These are phyloP conservation scores for Drosophila tanythrix DNA, from an alignment of 2,888 invertebrate species.

Conservation along the genomic window DNA sequence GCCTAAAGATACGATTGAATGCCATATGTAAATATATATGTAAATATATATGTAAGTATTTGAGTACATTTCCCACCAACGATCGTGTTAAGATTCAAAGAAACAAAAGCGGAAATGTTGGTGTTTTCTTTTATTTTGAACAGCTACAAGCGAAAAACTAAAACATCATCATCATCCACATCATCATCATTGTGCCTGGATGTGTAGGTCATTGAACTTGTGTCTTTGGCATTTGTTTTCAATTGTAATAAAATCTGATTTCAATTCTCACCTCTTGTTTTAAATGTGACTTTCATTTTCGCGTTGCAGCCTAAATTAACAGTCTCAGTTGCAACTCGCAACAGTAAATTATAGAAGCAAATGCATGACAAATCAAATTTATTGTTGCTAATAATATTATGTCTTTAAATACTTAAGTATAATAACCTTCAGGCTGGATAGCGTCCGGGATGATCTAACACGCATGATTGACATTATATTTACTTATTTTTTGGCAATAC, in stretches of 20 bases:
- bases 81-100: constrained; percentile 77
- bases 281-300: not conserved
- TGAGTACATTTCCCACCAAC: constrained; percentile 29
- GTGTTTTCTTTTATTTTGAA: constrained; percentile 74
- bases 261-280: not conserved
- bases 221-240: constrained; percentile 19
- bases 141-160: constrained; percentile 62
- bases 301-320: not conserved
- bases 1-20: constrained; percentile 35
- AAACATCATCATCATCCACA: constrained; percentile 52
- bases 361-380: not conserved
- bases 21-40: constrained; percentile 6
- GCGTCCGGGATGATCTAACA: not conserved
- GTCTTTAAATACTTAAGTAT: not conserved
- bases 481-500: not conserved
- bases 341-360: not conserved
- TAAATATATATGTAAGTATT: constrained; percentile 1
- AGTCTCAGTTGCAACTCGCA: not conserved
- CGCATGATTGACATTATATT: not conserved
- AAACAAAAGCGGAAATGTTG: constrained; percentile 80
- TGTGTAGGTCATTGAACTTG: constrained; percentile 66
- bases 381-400: not conserved
- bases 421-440: not conserved
- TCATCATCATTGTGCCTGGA: constrained; percentile 28
- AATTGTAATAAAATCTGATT: not conserved